Conservation (phyloP, 2,888 invertebrate species). For the Formica aserva region DNA sequence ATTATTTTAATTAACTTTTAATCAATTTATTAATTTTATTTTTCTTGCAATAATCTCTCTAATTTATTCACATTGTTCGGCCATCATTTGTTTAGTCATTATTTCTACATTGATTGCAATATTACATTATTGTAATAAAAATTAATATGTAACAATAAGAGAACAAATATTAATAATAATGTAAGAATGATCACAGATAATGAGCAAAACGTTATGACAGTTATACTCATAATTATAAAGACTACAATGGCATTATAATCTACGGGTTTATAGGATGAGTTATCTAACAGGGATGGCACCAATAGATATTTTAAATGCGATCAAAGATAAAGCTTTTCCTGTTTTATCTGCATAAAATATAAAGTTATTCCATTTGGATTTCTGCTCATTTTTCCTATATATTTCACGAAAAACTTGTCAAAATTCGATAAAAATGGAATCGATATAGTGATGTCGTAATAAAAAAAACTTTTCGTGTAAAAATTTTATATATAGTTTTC, state of each 20-base stretch:
- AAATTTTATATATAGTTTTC: constrained; percentile 3
- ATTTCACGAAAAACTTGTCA: neutral
- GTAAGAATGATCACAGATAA: neutral
- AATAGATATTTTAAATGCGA: neutral
- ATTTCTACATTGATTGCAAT: neutral
- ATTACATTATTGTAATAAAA: neutral
- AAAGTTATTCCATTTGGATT: neutral
- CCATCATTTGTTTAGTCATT: neutral
- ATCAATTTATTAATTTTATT: neutral
- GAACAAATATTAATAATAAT: constrained; percentile 11
- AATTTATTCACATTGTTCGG: neutral
- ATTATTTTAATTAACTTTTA: too few species aligned
- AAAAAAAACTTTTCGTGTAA: neutral
- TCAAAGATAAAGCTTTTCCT: neutral
- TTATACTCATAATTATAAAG: neutral
- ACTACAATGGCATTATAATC: neutral
- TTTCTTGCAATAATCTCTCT: neutral
- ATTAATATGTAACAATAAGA: neutral
- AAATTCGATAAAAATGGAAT: neutral
- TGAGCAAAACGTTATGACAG: neutral
- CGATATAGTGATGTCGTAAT: neutral
- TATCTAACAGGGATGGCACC: neutral
- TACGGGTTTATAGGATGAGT: neutral
- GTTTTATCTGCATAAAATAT: neutral
- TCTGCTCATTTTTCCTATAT: neutral